These are phyloP conservation scores for Junco hyemalis DNA, from an alignment of 2,113 vertebrate species.

Conservation along the genomic window DNA sequence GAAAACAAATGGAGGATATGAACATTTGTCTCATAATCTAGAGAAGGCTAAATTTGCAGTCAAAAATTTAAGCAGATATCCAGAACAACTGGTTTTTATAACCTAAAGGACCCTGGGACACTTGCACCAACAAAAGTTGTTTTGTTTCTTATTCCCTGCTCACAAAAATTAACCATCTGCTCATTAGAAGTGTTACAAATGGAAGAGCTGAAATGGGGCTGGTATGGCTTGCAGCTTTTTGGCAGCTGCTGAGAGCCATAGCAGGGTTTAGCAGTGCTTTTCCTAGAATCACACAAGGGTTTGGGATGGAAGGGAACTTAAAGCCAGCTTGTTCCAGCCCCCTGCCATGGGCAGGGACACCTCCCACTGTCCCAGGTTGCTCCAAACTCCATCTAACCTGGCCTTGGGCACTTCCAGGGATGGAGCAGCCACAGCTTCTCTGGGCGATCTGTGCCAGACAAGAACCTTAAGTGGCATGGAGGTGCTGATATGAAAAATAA, in stretches of 20 bases:
- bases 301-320: background rate
- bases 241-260: background rate
- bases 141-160: background rate
- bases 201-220: background rate
- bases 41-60: background rate
- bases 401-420: background rate
- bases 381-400: background rate
- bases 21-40: background rate
- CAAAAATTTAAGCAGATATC: background rate
- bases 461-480: background rate
- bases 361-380: rapidly evolving
- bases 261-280: background rate
- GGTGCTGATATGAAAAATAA: background rate
- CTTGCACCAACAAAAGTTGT: slow-evolving; percentile 5
- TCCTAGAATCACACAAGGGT: background rate
- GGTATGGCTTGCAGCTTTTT: slow-evolving; percentile 33
- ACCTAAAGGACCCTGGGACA: background rate
- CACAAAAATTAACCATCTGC: slow-evolving; percentile 29
- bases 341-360: background rate
- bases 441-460: background rate
- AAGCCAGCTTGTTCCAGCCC: background rate
- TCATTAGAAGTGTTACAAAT: slow-evolving; percentile 30
- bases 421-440: background rate
- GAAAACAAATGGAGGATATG: slow-evolving; percentile 15
- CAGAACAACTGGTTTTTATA: background rate